Conservation (phyloP, 2,888 invertebrate species). For the Laspeyria flexula region DNA sequence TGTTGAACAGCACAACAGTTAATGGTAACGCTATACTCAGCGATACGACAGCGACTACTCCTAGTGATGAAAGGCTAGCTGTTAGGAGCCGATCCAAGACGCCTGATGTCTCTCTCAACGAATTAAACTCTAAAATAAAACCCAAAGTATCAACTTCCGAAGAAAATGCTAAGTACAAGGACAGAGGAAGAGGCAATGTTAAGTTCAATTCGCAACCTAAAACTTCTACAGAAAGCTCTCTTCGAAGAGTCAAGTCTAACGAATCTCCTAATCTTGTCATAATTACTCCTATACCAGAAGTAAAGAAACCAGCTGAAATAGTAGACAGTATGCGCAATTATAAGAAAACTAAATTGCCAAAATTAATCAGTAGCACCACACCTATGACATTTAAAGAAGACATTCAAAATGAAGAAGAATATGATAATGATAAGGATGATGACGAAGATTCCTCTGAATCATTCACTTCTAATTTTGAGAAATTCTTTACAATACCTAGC, state of each 20-base stretch:
- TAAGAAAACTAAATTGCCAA: slow-evolving; percentile 72
- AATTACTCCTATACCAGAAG: slow-evolving; percentile 78
- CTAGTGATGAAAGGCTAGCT: slow-evolving; percentile 56
- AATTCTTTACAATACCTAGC: slow-evolving; percentile 81
- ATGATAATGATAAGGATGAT: slow-evolving; percentile 63
- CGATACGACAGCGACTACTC: slow-evolving; percentile 62
- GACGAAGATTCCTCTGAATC: slow-evolving; percentile 72
- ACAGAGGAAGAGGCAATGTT: slow-evolving; percentile 69
- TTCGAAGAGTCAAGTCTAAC: slow-evolving; percentile 58
- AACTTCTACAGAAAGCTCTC: slow-evolving; percentile 60
- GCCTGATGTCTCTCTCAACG: slow-evolving; percentile 73
- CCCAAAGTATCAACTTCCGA: slow-evolving; percentile 74
- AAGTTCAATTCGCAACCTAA: slow-evolving; percentile 61
- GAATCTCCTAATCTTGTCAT: slow-evolving; percentile 63
- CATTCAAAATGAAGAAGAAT: slow-evolving; percentile 55
- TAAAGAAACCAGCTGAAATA: slow-evolving; percentile 71
- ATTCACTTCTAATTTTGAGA: slow-evolving; percentile 81
- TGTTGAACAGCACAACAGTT: slow-evolving; percentile 70
- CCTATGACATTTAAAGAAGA: slow-evolving; percentile 49
- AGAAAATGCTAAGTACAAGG: slow-evolving; percentile 81
- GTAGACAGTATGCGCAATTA: slow-evolving; percentile 72
- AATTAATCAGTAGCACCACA: slow-evolving; percentile 53
- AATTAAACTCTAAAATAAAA: slow-evolving; percentile 53
- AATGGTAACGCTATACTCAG: slow-evolving; percentile 65
- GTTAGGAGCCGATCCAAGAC: slow-evolving; percentile 57